Base-by-base conservation (phyloP, 2,113 vertebrate species). In the Gymnarchus niloticus region DNA sequence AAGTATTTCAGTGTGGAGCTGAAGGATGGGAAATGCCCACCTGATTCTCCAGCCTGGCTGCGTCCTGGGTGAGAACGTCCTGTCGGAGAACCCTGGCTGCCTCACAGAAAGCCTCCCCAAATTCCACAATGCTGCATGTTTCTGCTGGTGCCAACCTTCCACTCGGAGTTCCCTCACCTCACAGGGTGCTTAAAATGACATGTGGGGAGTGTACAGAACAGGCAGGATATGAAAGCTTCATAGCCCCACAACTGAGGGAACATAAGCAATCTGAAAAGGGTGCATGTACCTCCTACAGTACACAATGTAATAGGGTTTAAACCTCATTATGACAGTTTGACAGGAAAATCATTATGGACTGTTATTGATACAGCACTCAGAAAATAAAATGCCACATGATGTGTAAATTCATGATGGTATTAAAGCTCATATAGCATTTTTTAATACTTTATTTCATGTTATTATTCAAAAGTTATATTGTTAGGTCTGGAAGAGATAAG, bases 301-400 rank as follows among this genome's bases (percentile, higher is more conserved):
- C n/a, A n/a, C n/a, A 12, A 25, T 81, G 46, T 51, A 23, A 81
- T 51, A n/a, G 44, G 46, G 77, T 49, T 81, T n/a, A 81, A 81
- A 51, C 46, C 44, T 25, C 48, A 73, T 73, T 73, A 81, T 25
- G n/a, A 51, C 77, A 25, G 25, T 81, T 81, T 51, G 23, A 49
- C n/a, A 51, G 77, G 23, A 25, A 2, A 49, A 51, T 3, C 77
- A 48, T 81, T 82, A 82, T 56, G 80, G 80, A 37, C 25, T 12
- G 51, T 54, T 82, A 51, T 2, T 51, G 65, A 81, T 81, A 81
- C 77, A 49, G 25, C 44, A 81, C 21, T 81, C 77, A 81, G 48
- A 81, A 48, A 81, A 48, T 81, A 81, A 81, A 81, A 51, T 81
- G 77, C 48, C 44, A 81, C 65, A 41, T 73, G 65, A 73, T 73